phyloP scores from a whole-genome alignment of 2,888 invertebrate species.

The Stenolophus ochropezus region DNA sequence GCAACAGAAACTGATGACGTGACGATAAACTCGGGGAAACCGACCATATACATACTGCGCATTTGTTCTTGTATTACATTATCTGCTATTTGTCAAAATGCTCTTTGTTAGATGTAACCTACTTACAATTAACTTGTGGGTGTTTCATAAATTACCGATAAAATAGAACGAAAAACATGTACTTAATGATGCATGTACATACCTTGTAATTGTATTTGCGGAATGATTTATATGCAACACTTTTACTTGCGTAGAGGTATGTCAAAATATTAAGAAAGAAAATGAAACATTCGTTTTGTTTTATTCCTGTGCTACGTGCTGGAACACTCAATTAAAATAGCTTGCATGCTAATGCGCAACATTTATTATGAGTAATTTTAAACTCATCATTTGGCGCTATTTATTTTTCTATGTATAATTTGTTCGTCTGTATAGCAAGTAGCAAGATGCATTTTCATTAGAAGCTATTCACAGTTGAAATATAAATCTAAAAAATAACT shows the following conservation, averaged over 20 bases:
- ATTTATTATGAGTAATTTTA: no score
- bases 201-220: not conserved
- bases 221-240: not conserved
- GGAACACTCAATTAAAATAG: not conserved
- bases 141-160: not conserved
- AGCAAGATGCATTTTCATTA: no score
- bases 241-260: not conserved
- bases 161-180: not conserved
- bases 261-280: not conserved
- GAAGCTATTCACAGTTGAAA: no score
- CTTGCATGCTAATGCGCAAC: not conserved
- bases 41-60: conserved; percentile 13
- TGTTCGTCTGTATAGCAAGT: no score
- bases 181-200: not conserved
- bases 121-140: conserved; percentile 26
- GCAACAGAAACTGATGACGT: no score
- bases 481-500: no score
- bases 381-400: no score
- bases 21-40: no score
- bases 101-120: not conserved
- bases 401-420: no score
- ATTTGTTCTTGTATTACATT: conserved; percentile 16
- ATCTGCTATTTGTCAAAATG: conserved; percentile 22
- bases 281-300: not conserved
- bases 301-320: not conserved